Evolutionary conservation across 2,797 vertebrate species (phyloP), one percentile per base, ranked within the genome.

Genomic region (Crenuchus spilurus): DNA sequence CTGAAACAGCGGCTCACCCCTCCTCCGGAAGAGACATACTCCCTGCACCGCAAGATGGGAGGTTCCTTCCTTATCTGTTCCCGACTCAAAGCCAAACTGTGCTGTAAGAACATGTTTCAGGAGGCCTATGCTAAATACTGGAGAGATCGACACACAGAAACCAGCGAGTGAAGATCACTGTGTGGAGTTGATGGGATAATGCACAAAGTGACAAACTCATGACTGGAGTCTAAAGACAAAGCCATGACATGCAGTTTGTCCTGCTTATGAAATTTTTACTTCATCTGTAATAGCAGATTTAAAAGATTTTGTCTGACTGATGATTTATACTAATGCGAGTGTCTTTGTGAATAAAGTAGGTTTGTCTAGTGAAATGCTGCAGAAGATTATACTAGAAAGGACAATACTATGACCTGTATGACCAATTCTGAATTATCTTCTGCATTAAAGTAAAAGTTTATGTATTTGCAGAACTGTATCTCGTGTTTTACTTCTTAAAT

Each of bases 51-150:
- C 39, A 99, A 99, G 90, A 98, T 99, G 96, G 96, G 96, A 0
- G 97, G 97, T 66, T 98, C 97, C 0, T 99, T 99, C 88, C 96
- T 99, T 51, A 98, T 99, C 90, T 99, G 97, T 88, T 96, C 97
- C 66, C 95, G 94, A 84, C 92, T 99, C 48, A 87, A 95, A 65
- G 95, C 96, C 2, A 87, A 91, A 79, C 93, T 99, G 74, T 8
- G 81, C 49, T 99, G 97, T 67, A 95, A 95, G 70, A 83, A 89
- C 28, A 97, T 99, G 95, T 99, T 99, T 62, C 89, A 96, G 71
- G 82, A 87, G 2, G 86, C 91, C 0, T 98, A 98, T n/a, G 58
- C 80, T 55, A 93, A 92, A 61, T 98, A 98, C 74, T 93, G 95
- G 94, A 88, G 86, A 81, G 92, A 85, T 2, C 93, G 92, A 78